phyloP scores from a whole-genome alignment of 2,888 invertebrate species.

The Steinernema carpocapsae region DNA sequence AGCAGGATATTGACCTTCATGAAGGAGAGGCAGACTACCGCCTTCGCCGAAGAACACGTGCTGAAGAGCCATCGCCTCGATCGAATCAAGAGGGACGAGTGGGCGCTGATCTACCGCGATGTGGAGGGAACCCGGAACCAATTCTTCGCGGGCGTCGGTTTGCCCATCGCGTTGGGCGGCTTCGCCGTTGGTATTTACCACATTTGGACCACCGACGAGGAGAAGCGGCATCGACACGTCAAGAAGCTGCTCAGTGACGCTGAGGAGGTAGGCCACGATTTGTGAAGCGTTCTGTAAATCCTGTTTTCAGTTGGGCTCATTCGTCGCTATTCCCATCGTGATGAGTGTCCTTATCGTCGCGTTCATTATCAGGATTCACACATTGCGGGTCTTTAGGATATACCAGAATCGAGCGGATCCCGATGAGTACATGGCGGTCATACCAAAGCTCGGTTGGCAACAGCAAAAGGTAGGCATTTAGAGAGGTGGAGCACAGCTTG shows the following conservation, averaged over 20 bases:
- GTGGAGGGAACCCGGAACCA: constrained; percentile 15
- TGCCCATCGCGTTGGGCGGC: neutral
- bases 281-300: neutral
- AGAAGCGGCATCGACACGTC: neutral
- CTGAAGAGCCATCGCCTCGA: neutral
- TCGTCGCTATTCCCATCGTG: neutral
- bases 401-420: constrained; percentile 2
- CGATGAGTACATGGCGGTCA: neutral
- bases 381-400: constrained; percentile 15
- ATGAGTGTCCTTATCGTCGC: neutral
- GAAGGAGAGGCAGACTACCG: neutral
- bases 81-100: neutral
- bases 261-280: neutral
- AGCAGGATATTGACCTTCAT: no score
- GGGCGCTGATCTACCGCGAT: constrained; percentile 28
- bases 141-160: constrained; percentile 2
- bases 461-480: neutral
- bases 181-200: constrained; percentile 1
- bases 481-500: neutral
- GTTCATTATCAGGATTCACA: neutral
- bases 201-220: neutral
- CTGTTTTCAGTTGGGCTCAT: constrained; percentile 1
- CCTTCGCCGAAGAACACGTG: constrained; percentile 3
- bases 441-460: constrained; percentile 7
- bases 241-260: neutral